Evolutionary conservation across 2,888 invertebrate genomes (phyloP).

Genomic region (Protophormia terraenovae): DNA sequence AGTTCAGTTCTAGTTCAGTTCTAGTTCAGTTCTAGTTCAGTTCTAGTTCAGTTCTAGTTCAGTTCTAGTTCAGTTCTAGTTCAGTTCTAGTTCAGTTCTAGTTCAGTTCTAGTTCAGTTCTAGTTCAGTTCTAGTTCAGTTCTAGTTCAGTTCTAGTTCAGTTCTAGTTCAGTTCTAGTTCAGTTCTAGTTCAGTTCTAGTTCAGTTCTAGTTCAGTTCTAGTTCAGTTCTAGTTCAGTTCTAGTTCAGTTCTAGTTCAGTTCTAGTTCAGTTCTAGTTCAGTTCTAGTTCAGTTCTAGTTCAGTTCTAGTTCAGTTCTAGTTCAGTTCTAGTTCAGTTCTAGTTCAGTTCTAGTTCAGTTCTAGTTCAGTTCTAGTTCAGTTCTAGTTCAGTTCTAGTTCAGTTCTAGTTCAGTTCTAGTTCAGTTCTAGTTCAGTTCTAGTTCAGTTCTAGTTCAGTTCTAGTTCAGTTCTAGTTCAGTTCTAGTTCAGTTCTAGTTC

Average conservation of each 20-base stretch:
- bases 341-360: not conserved
- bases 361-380: not conserved
- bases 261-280: not conserved
- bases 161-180: not conserved
- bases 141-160: not conserved
- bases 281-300: not conserved
- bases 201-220: not conserved
- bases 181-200: not conserved
- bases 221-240: not conserved
- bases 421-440: not conserved
- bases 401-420: not conserved
- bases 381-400: not conserved
- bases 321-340: not conserved
- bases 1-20: too few relatives aligned
- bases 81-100: too few relatives aligned
- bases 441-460: not conserved
- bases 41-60: too few relatives aligned
- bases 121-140: too few relatives aligned
- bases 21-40: too few relatives aligned
- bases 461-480: not conserved
- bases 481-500: not conserved
- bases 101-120: too few relatives aligned
- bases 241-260: not conserved
- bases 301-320: not conserved
- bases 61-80: too few relatives aligned